These are phyloP conservation scores for Melieria crassipennis DNA, from an alignment of 2,888 invertebrate genomes.

Conservation along the genomic window DNA sequence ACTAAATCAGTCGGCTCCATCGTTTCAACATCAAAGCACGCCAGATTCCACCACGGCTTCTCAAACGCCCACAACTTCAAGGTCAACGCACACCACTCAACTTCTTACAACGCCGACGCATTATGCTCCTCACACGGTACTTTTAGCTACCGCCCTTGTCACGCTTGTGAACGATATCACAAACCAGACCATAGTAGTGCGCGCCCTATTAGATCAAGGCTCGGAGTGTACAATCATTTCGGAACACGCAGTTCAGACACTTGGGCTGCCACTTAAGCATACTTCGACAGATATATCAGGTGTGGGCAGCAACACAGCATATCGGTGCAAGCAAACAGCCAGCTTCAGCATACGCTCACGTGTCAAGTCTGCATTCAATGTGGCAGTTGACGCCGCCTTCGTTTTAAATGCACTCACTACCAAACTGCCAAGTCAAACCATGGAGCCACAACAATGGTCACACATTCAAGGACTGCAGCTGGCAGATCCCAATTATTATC, in stretches of 20 bases:
- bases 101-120: neutral
- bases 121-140: neutral
- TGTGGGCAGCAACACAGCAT: neutral
- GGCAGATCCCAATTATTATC: neutral
- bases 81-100: conserved; percentile 5
- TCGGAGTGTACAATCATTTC: neutral
- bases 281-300: conserved; percentile 12
- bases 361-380: neutral
- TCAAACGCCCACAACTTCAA: neutral
- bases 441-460: neutral
- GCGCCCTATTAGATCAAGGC: conserved; percentile 1
- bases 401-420: conserved; percentile 12
- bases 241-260: neutral
- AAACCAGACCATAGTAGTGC: neutral
- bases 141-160: neutral
- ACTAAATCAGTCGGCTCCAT: neutral
- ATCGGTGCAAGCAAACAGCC: neutral
- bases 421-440: conserved; percentile 14
- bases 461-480: neutral
- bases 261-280: neutral
- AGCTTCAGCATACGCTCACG: neutral
- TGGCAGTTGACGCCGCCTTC: neutral
- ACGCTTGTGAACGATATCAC: neutral
- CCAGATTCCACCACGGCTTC: neutral
- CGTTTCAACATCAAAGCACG: neutral